Evolutionary conservation across 1,140 invertebrate genomes (phyloP), one percentile per base, ranked within the genome.

Genomic region (Sarcophaga peregrina): DNA sequence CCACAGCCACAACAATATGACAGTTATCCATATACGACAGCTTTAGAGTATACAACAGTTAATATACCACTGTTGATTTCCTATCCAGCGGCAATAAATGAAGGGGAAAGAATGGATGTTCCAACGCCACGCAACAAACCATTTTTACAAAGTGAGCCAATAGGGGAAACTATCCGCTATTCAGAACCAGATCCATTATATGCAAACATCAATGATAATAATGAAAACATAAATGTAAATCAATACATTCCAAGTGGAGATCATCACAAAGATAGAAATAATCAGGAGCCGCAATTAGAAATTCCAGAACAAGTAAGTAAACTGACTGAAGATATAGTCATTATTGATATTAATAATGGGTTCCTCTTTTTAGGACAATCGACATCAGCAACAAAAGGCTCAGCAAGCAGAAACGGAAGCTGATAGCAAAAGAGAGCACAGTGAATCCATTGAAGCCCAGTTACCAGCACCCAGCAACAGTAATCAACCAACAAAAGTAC

Each of bases 111-210:
- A 13, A 17, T 10, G 1, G 81, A 82, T 81, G 8, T 47, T 13
- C 54, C 81, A 8, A 25, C 72, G 17, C 37, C 72, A 5, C 78
- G 72, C 7, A 80, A 74, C 20, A 88, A 87, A 81, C 78, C 85
- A 15, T 90, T 90, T 85, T 85, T 87, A 68, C 87, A 88, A 8
- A 90, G 88, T 84, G 87, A 90, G 48, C 87, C 87, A 17, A 82
- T 89, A 3, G 85, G 87, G 84, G 84, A 88, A 0, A 78, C 87
- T 8, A 85, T 87, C 75, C 86, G 85, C 15, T 91, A 89, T 83
- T 91, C 91, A 0, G 91, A 91, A 82, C 87, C 88, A 8, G 91
- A 91, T 89, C 91, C 91, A 7, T 80, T 91, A 37, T 91, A 91
- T 85, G 82, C 85, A 5, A 85, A 90, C 78, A 78, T 87, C 54